phyloP scores from a whole-genome alignment of 2,113 vertebrate species.

The Eudyptes chrysolophus region DNA sequence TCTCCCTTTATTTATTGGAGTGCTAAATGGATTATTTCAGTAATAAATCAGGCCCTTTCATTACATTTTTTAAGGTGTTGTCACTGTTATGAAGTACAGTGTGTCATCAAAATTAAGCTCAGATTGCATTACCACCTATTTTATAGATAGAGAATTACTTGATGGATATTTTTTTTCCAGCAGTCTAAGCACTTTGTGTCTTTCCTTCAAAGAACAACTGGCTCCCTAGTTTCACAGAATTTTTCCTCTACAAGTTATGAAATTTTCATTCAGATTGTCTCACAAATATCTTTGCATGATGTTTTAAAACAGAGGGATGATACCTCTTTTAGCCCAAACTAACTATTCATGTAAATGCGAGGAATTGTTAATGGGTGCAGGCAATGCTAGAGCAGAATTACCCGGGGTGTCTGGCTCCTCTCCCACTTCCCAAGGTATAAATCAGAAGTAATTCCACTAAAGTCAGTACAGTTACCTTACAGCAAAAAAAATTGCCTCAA shows the following conservation, averaged over 20 bases:
- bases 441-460: not conserved
- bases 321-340: not conserved
- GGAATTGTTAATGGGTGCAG: not conserved
- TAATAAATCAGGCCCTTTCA: conserved; percentile 64
- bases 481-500: not conserved
- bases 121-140: conserved; percentile 64
- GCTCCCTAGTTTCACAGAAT: not conserved
- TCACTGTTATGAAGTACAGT: conserved; percentile 67
- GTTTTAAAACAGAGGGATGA: not conserved
- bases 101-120: conserved; percentile 72
- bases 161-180: conserved; percentile 54
- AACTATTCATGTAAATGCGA: not conserved
- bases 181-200: conserved; percentile 45
- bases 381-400: not conserved
- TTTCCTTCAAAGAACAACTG: not conserved
- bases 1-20: conserved; percentile 67
- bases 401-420: not conserved
- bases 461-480: not conserved
- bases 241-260: not conserved
- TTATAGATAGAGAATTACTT: conserved; percentile 60
- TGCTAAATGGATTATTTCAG: conserved; percentile 69
- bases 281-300: not conserved
- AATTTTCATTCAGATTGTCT: not conserved
- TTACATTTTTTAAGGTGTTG: conserved; percentile 70
- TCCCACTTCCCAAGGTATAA: not conserved